Evolutionary conservation across 1,140 invertebrate genomes (phyloP), one percentile per base, ranked within the genome.

Genomic region (Atopsyche davidsoni): DNA sequence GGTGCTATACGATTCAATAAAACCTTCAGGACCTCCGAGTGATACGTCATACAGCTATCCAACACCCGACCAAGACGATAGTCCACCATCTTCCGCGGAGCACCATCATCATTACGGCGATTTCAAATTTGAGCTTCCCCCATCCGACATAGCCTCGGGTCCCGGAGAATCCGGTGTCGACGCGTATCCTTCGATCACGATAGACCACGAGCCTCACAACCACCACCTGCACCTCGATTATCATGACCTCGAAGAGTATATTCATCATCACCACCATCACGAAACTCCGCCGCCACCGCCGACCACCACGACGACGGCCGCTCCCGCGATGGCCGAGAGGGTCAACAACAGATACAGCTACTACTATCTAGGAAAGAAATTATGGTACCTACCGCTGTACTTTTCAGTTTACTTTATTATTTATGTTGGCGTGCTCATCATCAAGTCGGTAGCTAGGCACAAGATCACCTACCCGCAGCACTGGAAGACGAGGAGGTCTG

Each of bases 321-420:
- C 66, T 3, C 78, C 81, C 39, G 76, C 76, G 21, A 77, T 75
- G 21, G 79, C 82, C 62, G 75, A 76, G 41, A 75, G 83, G 58
- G 76, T 85, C 32, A 83, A 79, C 45, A 87, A 85, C 51, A 70
- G 77, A 51, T 89, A 86, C 71, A 86, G 83, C 61, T 89, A 89
- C 64, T 89, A 88, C 62, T 88, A 83, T 60, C 76, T 89, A 55
- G 86, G 86, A 0, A 79, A 84, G 50, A 88, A 89, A 60, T 70
- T 89, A 2, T 90, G 86, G 79, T 90, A 89, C 59, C 72, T 89
- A 34, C 87, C 87, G 0, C 62, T 90, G 10, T 89, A 89, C 62
- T 89, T 89, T 60, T 87, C 85, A 49, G 81, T 87, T n/a, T 90
- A 86, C 58, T 89, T 89, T 59, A 83, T 86, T 48, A 75, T 87